These are phyloP conservation scores for Ladona fulva DNA, from an alignment of 1,140 invertebrate genomes.

Conservation along the genomic window DNA sequence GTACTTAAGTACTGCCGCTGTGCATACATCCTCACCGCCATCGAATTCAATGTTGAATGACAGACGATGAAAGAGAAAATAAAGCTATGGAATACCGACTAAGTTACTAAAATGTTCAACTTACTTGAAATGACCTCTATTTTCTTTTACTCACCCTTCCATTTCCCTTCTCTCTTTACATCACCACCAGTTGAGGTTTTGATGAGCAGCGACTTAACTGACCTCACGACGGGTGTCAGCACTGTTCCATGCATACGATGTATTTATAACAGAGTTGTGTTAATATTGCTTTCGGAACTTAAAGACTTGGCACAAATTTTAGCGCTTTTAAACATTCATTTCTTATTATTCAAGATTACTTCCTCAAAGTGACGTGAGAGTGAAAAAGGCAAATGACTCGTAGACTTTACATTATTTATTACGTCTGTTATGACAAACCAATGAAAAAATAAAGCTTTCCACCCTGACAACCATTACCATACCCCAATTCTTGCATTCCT, in stretches of 20 bases:
- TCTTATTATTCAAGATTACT: background rate
- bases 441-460: background rate
- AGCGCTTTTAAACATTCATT: background rate
- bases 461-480: background rate
- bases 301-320: conserved; percentile 1
- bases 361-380: background rate
- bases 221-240: conserved; percentile 1
- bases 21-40: no score
- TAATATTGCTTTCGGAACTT: conserved; percentile 6
- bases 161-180: background rate
- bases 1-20: no score
- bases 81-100: background rate
- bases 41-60: no score
- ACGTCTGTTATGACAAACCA: background rate
- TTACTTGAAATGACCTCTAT: background rate
- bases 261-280: conserved; percentile 7
- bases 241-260: conserved; percentile 8
- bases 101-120: background rate
- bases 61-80: background rate
- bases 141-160: conserved; percentile 5
- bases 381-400: background rate
- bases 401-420: background rate
- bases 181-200: conserved; percentile 4
- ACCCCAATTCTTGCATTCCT: conserved; percentile 18
- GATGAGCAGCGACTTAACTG: conserved; percentile 7